Percentiles rank a stretch among this genome's conserved stretches.
Evolutionary conservation across 2,797 vertebrate genomes (phyloP).

Genomic region (Brotula barbata): DNA sequence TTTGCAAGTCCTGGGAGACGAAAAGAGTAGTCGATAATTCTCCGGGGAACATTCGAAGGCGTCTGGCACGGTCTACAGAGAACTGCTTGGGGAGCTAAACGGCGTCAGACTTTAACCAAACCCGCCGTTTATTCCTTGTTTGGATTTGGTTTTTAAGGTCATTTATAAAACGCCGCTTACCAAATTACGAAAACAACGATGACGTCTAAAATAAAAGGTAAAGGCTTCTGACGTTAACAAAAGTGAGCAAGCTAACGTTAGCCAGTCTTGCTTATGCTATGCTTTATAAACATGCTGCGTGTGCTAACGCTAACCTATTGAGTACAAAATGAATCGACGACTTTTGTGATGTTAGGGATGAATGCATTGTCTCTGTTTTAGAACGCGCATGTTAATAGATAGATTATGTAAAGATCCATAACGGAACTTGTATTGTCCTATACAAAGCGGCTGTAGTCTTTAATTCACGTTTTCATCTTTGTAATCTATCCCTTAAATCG

Average conservation of each 20-base stretch:
- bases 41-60: slow-evolving; percentile 36
- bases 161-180: background rate
- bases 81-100: background rate
- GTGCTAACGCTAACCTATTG: slow-evolving; percentile 4
- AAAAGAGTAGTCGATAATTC: background rate
- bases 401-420: too few relatives aligned
- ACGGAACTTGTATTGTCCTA: too few relatives aligned
- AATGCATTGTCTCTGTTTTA: background rate
- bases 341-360: background rate
- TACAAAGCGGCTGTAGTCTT: too few relatives aligned
- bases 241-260: slow-evolving; percentile 39
- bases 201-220: slow-evolving; percentile 82
- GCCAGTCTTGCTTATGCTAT: background rate
- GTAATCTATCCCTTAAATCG: too few relatives aligned
- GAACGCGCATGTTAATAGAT: background rate
- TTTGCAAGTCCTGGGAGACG: too few relatives aligned
- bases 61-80: background rate
- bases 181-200: slow-evolving; percentile 52
- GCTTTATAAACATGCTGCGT: background rate
- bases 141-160: background rate
- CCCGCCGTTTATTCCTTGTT: fast-evolving
- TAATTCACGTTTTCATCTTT: too few relatives aligned
- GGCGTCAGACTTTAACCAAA: background rate
- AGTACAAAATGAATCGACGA: background rate
- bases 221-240: background rate